Evolutionary conservation across 2,113 vertebrate genomes (phyloP).

Genomic region (Amphiprion percula): DNA sequence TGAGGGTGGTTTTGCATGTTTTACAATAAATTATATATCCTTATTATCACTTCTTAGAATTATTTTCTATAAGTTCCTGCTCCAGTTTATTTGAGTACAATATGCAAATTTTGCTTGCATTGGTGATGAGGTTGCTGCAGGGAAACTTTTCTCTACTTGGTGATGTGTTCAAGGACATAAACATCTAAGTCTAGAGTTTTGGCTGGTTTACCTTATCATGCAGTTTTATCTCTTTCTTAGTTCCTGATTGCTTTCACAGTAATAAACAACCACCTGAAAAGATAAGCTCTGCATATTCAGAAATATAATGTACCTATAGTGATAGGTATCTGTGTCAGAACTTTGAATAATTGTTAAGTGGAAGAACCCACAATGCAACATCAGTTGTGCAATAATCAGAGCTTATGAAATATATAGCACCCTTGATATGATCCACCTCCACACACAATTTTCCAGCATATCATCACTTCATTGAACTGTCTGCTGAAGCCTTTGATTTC

Average conservation of each 20-base stretch:
- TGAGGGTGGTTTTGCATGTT: not conserved
- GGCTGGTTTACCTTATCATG: no score
- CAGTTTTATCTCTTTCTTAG: no score
- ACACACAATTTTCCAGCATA: not conserved
- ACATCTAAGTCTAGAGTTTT: no score
- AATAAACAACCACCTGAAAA: no score
- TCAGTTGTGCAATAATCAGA: not conserved
- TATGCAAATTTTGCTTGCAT: not conserved
- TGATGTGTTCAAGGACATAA: no score
- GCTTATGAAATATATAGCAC: not conserved
- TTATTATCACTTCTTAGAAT: no score
- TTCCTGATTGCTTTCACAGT: no score
- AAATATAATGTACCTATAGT: not conserved
- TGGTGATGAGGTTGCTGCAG: no score
- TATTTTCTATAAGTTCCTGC: not conserved
- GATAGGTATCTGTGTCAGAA: not conserved
- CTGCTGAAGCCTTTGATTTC: not conserved
- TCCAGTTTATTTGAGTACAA: not conserved
- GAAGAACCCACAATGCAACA: not conserved
- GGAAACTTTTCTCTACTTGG: no score
- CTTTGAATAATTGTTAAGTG: not conserved
- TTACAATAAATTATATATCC: not conserved
- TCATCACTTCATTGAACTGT: not conserved
- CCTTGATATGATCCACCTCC: not conserved
- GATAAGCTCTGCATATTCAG: no score